Base-by-base conservation (phyloP, 2,888 invertebrate genomes). In the Syrista parreyssii region DNA sequence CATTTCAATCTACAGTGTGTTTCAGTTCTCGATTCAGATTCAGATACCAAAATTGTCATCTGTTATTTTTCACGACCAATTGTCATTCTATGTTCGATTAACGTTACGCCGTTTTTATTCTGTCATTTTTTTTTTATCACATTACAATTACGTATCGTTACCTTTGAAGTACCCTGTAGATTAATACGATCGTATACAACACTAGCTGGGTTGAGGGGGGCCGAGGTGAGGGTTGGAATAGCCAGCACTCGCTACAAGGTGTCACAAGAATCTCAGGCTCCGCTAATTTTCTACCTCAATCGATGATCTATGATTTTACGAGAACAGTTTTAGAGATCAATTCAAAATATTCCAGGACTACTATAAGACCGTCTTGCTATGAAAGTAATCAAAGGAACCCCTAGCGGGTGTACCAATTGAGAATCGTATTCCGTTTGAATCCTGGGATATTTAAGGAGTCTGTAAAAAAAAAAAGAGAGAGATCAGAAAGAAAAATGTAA, bases 201-300 rank as follows among this genome's bases (percentile, higher is more conserved):
- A 86, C 81, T 87, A 89, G 89, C 89, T 90, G 89, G 87, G 88
- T 90, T 90, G 90, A 90, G 88, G 89, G 90, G 90, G 89, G 90
- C 89, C 89, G 90, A 89, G 84, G 86, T 88, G 88, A 90, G 88
- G 78, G 88, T 89, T 89, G 89, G 89, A 83, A 81, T 89, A 90
- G 89, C 89, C 89, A 89, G 88, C 88, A 86, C 89, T 87, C 88
- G 86, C 87, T 88, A 88, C 84, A 87, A 86, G 87, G 85, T 88
- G 87, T 88, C 84, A 85, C 83, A 81, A 82, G 83, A 83, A 84
- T 86, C 23, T 85, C 84, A 82, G 84, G 82, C 84, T 86, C 82
- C 87, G 85, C 83, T 55, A 83, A 81, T 84, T 85, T 84, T 79
- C 77, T 76, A 81, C 81, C 84, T 81, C 84, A 81, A 81, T 77